Evolutionary conservation across 2,888 invertebrate species (phyloP).

Genomic region (Lasius platythorax): DNA sequence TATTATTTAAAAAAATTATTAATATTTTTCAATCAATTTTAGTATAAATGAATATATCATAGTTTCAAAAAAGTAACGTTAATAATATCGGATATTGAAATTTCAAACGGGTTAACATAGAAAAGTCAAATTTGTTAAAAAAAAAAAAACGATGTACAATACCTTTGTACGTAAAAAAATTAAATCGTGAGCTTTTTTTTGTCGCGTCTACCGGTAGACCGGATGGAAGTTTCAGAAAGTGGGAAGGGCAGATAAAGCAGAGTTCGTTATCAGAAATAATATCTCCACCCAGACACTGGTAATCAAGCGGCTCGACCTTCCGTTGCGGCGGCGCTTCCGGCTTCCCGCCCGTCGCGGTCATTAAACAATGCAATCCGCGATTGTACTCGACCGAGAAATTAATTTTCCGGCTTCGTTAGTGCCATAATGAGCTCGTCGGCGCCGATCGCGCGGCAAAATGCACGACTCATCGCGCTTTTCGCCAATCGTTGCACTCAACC

Average conservation of each 20-base stretch:
- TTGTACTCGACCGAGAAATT: constrained; percentile 72
- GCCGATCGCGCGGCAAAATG: constrained; percentile 51
- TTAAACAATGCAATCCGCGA: constrained; percentile 74
- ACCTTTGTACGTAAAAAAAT: not conserved
- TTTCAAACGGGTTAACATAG: not conserved
- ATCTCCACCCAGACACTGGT: constrained; percentile 61
- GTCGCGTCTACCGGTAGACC: not conserved
- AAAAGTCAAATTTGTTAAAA: not conserved
- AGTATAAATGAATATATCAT: not conserved
- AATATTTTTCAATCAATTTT: not conserved
- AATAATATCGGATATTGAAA: constrained; percentile 18
- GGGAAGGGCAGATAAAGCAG: constrained; percentile 60
- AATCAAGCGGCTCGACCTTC: constrained; percentile 69
- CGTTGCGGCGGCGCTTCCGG: constrained; percentile 62
- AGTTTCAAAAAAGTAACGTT: not conserved
- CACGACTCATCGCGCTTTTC: constrained; percentile 51
- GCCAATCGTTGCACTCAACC: constrained; percentile 17
- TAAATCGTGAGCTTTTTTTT: not conserved
- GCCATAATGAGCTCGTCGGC: constrained; percentile 71
- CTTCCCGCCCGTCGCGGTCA: constrained; percentile 63
- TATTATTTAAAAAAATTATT: not conserved
- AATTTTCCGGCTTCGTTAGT: constrained; percentile 75
- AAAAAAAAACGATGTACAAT: not conserved
- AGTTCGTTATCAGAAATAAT: constrained; percentile 67
- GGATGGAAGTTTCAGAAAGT: constrained; percentile 19